phyloP scores from a whole-genome alignment of 2,888 invertebrate genomes.

The Monoplex corrugatus region DNA sequence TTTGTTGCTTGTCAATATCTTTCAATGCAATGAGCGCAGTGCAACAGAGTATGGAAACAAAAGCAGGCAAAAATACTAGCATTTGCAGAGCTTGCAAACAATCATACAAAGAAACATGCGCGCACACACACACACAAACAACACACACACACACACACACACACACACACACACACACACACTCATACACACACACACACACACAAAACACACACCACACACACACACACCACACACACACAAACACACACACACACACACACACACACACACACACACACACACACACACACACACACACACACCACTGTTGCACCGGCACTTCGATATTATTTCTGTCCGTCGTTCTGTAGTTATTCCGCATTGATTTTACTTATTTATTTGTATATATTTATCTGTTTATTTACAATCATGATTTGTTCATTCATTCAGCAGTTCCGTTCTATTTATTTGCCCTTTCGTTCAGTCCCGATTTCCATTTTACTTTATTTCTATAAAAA shows the following conservation, averaged over 20 bases:
- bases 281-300: slow-evolving; percentile 28
- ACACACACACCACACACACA: not conserved
- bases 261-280: slow-evolving; percentile 32
- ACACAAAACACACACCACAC: slow-evolving; percentile 34
- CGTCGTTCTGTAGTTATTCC: too few relatives aligned
- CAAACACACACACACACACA: slow-evolving; percentile 21
- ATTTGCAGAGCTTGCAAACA: not conserved
- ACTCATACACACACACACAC: not conserved
- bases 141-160: not conserved
- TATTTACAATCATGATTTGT: too few relatives aligned
- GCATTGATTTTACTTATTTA: too few relatives aligned
- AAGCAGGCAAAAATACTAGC: not conserved
- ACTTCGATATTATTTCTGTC: too few relatives aligned
- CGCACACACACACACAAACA: not conserved
- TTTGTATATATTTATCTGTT: too few relatives aligned
- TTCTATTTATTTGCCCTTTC: too few relatives aligned
- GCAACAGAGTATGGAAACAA: not conserved
- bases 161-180: not conserved
- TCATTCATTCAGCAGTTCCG: too few relatives aligned
- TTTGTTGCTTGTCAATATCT: too few relatives aligned
- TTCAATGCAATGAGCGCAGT: not conserved
- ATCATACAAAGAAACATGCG: not conserved
- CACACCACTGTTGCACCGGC: too few relatives aligned
- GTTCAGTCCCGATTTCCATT: too few relatives aligned
- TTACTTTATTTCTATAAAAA: too few relatives aligned